Conservation (phyloP, 1,140 invertebrate species). For the Ceratosolen fusciceps region DNA sequence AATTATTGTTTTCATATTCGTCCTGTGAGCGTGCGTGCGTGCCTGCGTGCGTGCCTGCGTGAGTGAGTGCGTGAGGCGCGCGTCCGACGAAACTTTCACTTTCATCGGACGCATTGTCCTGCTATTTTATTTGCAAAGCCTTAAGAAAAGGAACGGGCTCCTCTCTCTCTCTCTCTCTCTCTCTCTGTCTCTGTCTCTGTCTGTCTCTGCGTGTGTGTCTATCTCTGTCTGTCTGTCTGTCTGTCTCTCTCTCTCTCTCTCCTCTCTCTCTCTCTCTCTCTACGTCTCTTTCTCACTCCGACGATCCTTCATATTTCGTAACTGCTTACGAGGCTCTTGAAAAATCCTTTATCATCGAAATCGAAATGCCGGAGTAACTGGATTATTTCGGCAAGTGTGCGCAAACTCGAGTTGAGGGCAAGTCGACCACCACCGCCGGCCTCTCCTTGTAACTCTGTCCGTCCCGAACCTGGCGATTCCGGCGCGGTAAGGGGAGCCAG, state of each 20-base stretch:
- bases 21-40: background rate
- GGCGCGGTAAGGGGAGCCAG: background rate
- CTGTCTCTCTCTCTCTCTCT: no score
- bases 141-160: no score
- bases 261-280: no score
- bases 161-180: no score
- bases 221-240: no score
- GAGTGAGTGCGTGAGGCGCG: background rate
- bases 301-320: background rate
- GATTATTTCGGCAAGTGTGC: background rate
- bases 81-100: background rate
- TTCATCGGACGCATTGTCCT: background rate
- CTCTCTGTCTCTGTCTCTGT: no score
- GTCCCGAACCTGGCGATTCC: background rate
- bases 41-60: background rate
- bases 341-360: background rate
- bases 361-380: background rate
- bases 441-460: background rate
- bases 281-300: no score
- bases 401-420: background rate
- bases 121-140: background rate
- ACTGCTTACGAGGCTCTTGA: background rate
- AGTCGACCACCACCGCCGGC: background rate
- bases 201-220: no score
- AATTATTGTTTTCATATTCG: slow-evolving; percentile 1